Evolutionary conservation across 2,113 vertebrate genomes (phyloP), one percentile per base, ranked within the genome.

Genomic region (Malurus alboscapulatus): DNA sequence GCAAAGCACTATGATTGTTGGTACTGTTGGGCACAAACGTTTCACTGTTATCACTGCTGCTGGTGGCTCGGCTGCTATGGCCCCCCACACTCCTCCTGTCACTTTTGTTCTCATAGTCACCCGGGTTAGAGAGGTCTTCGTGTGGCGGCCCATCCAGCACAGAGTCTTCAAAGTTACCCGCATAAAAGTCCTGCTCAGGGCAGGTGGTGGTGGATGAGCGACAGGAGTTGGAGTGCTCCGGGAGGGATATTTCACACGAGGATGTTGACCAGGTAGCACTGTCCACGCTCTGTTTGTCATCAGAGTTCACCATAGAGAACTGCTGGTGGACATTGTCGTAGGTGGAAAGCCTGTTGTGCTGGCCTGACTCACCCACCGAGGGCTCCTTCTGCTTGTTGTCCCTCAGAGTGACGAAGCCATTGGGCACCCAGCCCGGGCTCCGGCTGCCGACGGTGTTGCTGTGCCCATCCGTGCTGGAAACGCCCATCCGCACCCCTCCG

Each of bases 231-330:
- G 99, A 99, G 94, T 99, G 98, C 93, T 99, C 99, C 0, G 99
- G 99, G 12, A 99, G 98, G 22, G 99, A 99, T 96, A 99, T 99
- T 82, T 99, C 99, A 36, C 99, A 99, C 22, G 99, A 99, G 18
- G 99, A 99, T 0, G 99, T 99, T 90, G 99, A 99, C 99, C 99
- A 99, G n/a, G 99, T 99, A 84, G 99, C 99, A 20, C 99, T 99
- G 98, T 99, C 99, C 19, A 99, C 97, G 0, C 99, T 99, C 97
- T 99, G 99, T 32, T 99, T 99, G 97, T 99, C 99, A 65, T 99
- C 99, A 0, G 98, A 98, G 95, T 97, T 98, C 96, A 97, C 69
- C 96, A 97, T 17, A 68, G 98, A 97, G 93, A 98, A 98, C 94
- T 99, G 99, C 32, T 99, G 97, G 47, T 99, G 99, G 40, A 99